Evolutionary conservation across 2,888 invertebrate species (phyloP).

Genomic region (Lasioglossum malachurum): DNA sequence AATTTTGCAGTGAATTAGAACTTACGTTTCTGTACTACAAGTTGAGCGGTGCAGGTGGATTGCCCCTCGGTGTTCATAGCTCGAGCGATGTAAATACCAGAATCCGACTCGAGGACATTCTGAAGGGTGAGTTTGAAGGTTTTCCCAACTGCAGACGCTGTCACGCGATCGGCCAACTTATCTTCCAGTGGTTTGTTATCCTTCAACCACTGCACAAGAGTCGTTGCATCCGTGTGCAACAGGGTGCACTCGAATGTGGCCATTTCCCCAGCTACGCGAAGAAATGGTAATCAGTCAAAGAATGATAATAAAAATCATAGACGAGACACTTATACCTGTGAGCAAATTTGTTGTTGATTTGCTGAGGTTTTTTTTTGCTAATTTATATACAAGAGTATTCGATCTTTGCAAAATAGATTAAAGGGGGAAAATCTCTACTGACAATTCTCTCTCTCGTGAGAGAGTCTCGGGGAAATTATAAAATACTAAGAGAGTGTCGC

Average conservation of each 20-base stretch:
- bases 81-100: conserved; percentile 96
- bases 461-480: background rate
- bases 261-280: conserved; percentile 91
- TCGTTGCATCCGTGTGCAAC: conserved; percentile 86
- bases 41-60: conserved; percentile 94
- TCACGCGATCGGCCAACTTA: conserved; percentile 90
- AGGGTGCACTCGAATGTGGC: conserved; percentile 93
- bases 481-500: background rate
- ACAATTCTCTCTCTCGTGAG: background rate
- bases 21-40: conserved; percentile 93
- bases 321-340: background rate
- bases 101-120: conserved; percentile 91
- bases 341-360: conserved; percentile 18
- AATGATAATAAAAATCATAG: background rate
- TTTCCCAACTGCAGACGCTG: conserved; percentile 87
- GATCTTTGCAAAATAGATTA: conserved; percentile 13
- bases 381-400: conserved; percentile 37
- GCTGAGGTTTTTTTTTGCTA: background rate
- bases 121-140: conserved; percentile 90
- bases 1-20: background rate
- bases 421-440: background rate
- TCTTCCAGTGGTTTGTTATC: conserved; percentile 94
- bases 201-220: conserved; percentile 92
- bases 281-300: conserved; percentile 4
- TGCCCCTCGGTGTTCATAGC: conserved; percentile 93